Conservation (phyloP, 2,113 vertebrate species). For the Sturnira hondurensis region DNA sequence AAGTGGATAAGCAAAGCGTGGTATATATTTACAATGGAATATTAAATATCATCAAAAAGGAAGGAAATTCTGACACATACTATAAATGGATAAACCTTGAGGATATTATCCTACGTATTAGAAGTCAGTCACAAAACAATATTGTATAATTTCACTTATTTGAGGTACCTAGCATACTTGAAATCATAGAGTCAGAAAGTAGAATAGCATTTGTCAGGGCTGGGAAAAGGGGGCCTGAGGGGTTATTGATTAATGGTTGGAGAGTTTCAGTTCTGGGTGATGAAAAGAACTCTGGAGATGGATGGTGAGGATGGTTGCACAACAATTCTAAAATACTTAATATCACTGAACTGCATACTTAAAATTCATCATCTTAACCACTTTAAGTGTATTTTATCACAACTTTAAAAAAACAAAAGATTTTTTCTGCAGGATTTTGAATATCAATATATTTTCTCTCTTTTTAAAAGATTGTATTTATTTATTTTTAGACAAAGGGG, state of each 20-base stretch:
- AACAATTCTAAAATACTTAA: not conserved
- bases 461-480: no score
- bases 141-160: not conserved
- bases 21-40: not conserved
- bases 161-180: not conserved
- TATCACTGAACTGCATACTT: not conserved
- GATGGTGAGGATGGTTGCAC: not conserved
- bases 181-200: not conserved
- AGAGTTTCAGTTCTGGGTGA: not conserved
- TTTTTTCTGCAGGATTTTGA: conserved; percentile 21
- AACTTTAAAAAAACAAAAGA: not conserved
- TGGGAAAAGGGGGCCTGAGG: no score
- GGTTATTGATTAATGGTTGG: not conserved
- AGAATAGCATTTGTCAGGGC: not conserved
- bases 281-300: not conserved
- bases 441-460: not conserved
- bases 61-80: not conserved
- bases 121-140: not conserved
- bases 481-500: no score
- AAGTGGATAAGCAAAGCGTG: not conserved
- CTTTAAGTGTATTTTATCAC: not conserved
- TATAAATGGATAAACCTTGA: not conserved
- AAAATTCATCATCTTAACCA: not conserved
- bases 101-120: not conserved
- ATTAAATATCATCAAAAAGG: not conserved